Percentiles rank a stretch among this genome's conserved stretches.
These are phyloP conservation scores for Rotaria sp. DNA, from an alignment of 2,888 invertebrate species.

Conservation along the genomic window DNA sequence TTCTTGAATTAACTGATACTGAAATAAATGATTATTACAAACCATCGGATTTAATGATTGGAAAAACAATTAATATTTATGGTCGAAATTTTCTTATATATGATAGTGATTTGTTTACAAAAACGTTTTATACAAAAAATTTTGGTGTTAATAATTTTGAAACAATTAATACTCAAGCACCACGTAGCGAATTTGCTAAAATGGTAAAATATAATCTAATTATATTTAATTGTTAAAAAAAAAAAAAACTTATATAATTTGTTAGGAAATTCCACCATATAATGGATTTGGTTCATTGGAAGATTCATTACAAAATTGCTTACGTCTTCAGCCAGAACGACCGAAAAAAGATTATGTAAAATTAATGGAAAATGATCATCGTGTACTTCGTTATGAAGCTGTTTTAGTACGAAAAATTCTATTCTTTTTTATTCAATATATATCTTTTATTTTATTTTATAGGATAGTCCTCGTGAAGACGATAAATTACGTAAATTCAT, in stretches of 20 bases:
- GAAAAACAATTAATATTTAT: slow-evolving; percentile 59
- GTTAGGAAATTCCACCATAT: slow-evolving; percentile 64
- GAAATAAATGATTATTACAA: slow-evolving; percentile 72
- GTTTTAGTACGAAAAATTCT: slow-evolving; percentile 56
- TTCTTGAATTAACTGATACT: slow-evolving; percentile 57
- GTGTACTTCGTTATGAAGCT: slow-evolving; percentile 68
- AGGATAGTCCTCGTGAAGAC: slow-evolving; percentile 70
- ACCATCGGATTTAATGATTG: slow-evolving; percentile 70
- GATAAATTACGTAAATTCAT: slow-evolving; percentile 70
- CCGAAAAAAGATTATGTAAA: slow-evolving; percentile 70
- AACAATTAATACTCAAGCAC: slow-evolving; percentile 51
- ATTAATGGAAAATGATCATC: slow-evolving; percentile 65
- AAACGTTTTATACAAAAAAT: slow-evolving; percentile 65
- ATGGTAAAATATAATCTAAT: slow-evolving; percentile 47
- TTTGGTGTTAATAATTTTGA: slow-evolving; percentile 56
- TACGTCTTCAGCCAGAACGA: slow-evolving; percentile 66
- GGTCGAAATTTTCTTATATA: slow-evolving; percentile 64
- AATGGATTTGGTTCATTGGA: slow-evolving; percentile 69
- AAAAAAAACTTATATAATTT: slow-evolving; percentile 43
- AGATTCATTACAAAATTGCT: slow-evolving; percentile 69
- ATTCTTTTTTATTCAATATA: neutral
- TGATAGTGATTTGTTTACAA: slow-evolving; percentile 73
- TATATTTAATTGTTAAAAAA: slow-evolving; percentile 35
- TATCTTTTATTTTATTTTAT: neutral
- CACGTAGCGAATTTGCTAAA: slow-evolving; percentile 43